Percentiles rank a stretch among this genome's conserved stretches.
These are phyloP conservation scores for Patella vulgata DNA, from an alignment of 1,140 invertebrate species.

Conservation along the genomic window DNA sequence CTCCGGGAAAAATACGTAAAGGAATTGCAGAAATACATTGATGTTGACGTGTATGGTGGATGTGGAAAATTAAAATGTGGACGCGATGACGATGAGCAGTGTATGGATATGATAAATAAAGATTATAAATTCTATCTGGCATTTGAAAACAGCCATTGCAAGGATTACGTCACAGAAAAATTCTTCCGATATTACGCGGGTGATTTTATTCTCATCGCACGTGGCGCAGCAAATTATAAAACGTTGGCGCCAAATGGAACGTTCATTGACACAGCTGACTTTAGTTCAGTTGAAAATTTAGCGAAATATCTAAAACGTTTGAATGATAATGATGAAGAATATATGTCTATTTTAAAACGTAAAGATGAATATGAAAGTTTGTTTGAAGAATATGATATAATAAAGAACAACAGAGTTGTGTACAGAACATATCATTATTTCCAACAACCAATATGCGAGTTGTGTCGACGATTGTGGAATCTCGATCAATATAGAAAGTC, in stretches of 20 bases:
- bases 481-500: not conserved
- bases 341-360: conserved; percentile 29
- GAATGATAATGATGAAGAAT: conserved; percentile 52
- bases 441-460: not conserved
- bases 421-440: not conserved
- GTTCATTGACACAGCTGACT: conserved; percentile 95
- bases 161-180: conserved; percentile 65
- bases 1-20: conserved; percentile 69
- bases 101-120: conserved; percentile 3
- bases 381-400: conserved; percentile 13
- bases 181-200: conserved; percentile 43
- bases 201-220: conserved; percentile 66
- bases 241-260: conserved; percentile 74
- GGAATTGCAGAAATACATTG: conserved; percentile 64
- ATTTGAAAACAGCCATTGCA: conserved; percentile 64
- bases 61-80: conserved; percentile 63
- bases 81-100: not conserved
- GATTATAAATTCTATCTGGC: conserved; percentile 79
- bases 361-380: conserved; percentile 22
- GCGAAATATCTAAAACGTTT: conserved; percentile 84
- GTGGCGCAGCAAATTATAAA: conserved; percentile 70
- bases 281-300: conserved; percentile 84
- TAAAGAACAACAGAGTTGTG: not conserved
- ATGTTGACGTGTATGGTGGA: conserved; percentile 72
- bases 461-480: conserved; percentile 16